Percentiles rank a stretch among this genome's conserved stretches.
phyloP scores from a whole-genome alignment of 2,888 invertebrate genomes.

The Polyploca ridens region DNA sequence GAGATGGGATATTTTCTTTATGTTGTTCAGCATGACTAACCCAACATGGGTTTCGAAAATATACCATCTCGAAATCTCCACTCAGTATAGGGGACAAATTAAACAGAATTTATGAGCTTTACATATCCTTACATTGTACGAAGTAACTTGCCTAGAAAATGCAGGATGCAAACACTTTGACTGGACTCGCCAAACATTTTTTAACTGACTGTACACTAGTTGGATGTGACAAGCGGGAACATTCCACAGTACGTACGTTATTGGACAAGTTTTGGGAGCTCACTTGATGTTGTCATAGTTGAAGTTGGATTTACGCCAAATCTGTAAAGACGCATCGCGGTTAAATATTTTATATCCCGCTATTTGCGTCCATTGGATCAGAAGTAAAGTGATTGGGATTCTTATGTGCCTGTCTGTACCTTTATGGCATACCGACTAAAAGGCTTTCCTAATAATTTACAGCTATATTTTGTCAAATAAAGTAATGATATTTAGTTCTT shows the following conservation, averaged over 20 bases:
- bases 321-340: slow-evolving; percentile 67
- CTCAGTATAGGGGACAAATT: too few relatives aligned
- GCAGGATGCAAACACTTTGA: background rate
- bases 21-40: too few relatives aligned
- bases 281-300: slow-evolving; percentile 66
- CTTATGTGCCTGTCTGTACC: background rate
- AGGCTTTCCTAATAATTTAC: too few relatives aligned
- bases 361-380: slow-evolving; percentile 4
- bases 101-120: too few relatives aligned
- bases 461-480: too few relatives aligned
- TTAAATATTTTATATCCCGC: slow-evolving; percentile 35
- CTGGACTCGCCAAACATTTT: slow-evolving; percentile 1
- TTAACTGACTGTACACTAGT: background rate
- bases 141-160: background rate
- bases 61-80: too few relatives aligned
- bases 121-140: too few relatives aligned
- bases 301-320: slow-evolving; percentile 72
- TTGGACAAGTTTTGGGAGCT: slow-evolving; percentile 55
- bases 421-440: background rate
- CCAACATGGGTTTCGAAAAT: too few relatives aligned
- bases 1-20: too few relatives aligned
- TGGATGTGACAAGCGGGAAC: background rate
- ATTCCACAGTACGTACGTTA: slow-evolving; percentile 24
- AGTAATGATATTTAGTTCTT: too few relatives aligned
- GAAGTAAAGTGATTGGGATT: background rate